Evolutionary conservation across 2,113 vertebrate genomes (phyloP).

Genomic region (Fulica atra): DNA sequence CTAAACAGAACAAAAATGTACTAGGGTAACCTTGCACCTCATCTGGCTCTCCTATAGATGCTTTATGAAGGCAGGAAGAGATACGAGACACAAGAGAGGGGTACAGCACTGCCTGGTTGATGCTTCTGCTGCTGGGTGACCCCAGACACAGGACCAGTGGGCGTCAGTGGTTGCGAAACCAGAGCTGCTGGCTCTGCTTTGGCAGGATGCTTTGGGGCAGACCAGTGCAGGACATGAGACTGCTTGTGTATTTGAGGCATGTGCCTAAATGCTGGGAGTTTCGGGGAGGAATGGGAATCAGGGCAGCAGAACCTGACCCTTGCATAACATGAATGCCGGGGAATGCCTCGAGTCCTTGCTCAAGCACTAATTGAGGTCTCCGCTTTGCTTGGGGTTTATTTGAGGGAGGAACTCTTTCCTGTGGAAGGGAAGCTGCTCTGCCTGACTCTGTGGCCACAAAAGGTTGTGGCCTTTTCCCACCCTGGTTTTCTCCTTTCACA

Average conservation of each 20-base stretch:
- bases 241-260: neutral
- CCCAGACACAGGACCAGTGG: neutral
- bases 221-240: neutral
- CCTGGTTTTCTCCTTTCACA: neutral
- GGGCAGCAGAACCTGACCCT: slow-evolving; percentile 59
- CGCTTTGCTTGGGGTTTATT: neutral
- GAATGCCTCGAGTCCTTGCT: slow-evolving; percentile 44
- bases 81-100: fast-evolving
- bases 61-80: neutral
- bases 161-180: neutral
- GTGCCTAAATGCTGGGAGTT: slow-evolving; percentile 34
- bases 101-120: too few relatives aligned
- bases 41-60: neutral
- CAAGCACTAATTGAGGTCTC: slow-evolving; percentile 49
- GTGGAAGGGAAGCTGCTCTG: neutral
- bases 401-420: neutral
- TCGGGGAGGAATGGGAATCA: slow-evolving; percentile 41
- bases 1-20: neutral
- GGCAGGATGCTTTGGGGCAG: neutral
- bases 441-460: neutral
- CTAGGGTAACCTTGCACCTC: neutral
- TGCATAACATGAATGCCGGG: neutral
- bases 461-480: neutral
- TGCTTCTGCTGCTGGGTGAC: neutral
- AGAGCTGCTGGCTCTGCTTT: neutral